Percentiles rank a stretch among this genome's conserved stretches.
phyloP scores from a whole-genome alignment of 2,113 vertebrate genomes.

The Nothocercus nigrocapillus region DNA sequence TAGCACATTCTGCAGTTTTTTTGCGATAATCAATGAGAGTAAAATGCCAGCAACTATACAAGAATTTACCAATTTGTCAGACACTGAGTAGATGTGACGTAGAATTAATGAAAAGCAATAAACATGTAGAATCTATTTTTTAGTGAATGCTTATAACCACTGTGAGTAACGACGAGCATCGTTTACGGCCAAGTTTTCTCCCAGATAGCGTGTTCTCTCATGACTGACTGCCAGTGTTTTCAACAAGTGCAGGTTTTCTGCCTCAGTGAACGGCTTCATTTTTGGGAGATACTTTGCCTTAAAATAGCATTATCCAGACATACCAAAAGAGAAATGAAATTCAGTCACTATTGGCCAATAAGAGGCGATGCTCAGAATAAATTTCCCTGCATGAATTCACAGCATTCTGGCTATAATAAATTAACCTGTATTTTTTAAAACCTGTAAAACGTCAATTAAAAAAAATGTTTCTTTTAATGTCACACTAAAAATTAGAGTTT shows the following conservation, averaged over 20 bases:
- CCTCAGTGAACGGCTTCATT: not conserved
- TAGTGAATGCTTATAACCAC: not conserved
- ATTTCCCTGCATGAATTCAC: not conserved
- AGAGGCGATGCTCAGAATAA: not conserved
- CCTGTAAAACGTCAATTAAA: not conserved
- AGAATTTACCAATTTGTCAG: not conserved
- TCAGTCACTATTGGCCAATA: not conserved
- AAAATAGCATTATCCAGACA: not conserved
- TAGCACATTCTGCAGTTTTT: not conserved
- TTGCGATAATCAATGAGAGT: not conserved
- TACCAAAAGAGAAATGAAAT: not conserved
- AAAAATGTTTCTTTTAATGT: not conserved
- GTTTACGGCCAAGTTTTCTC: not conserved
- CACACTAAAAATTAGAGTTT: not conserved
- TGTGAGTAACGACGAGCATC: not conserved
- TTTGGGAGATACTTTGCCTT: not conserved
- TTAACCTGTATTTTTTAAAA: not conserved
- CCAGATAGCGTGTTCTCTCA: not conserved
- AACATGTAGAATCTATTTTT: not conserved
- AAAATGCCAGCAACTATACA: not conserved
- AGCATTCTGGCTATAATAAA: not conserved
- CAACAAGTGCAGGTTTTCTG: not conserved
- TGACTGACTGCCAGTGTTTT: not conserved
- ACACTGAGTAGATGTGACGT: not conserved
- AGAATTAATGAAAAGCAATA: not conserved